phyloP scores from a whole-genome alignment of 2,888 invertebrate species.

The Lasioglossum leucozonium region DNA sequence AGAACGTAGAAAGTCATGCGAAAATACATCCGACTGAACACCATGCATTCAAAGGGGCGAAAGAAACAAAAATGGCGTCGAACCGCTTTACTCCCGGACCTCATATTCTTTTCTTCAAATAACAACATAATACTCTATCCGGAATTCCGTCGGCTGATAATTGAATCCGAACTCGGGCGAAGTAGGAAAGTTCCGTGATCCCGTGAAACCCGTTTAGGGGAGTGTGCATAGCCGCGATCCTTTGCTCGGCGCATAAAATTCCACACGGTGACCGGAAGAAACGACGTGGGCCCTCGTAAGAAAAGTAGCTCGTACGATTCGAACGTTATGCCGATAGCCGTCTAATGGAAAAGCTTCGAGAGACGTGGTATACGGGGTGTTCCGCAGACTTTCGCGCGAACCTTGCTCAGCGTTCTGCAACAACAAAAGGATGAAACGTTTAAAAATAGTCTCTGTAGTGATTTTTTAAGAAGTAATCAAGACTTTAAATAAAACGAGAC shows the following conservation, averaged over 20 bases:
- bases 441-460: no score
- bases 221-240: neutral
- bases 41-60: neutral
- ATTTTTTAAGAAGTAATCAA: no score
- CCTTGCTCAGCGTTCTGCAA: neutral
- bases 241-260: constrained; percentile 22
- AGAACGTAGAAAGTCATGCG: neutral
- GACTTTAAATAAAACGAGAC: no score
- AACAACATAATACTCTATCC: neutral
- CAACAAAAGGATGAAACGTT: no score
- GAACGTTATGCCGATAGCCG: constrained; percentile 16
- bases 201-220: neutral
- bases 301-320: constrained; percentile 26
- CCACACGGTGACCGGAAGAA: constrained; percentile 6
- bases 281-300: neutral
- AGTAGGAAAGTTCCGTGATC: neutral
- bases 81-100: neutral
- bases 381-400: neutral
- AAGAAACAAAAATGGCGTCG: neutral
- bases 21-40: neutral
- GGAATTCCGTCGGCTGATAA: neutral
- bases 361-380: neutral
- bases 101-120: constrained; percentile 4
- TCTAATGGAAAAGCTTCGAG: constrained; percentile 45
- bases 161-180: neutral